Evolutionary conservation across 2,797 vertebrate species (phyloP).

Genomic region (Dicrostonyx torquatus): DNA sequence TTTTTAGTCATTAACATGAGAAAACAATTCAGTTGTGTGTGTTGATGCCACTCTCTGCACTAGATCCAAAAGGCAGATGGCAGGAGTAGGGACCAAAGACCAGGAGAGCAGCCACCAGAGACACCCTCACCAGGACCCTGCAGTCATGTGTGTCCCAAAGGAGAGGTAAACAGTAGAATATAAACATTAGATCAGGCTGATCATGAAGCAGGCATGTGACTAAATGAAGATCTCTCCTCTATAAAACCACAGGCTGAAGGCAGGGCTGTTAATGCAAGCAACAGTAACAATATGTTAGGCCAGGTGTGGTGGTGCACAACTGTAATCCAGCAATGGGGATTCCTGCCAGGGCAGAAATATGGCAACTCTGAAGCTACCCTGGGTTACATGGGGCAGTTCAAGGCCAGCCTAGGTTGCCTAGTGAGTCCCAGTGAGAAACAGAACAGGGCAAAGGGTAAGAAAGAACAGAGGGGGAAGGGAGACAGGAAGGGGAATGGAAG

Average conservation of each 20-base stretch:
- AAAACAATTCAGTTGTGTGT: neutral
- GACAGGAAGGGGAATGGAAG: too few species aligned
- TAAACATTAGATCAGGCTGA: neutral
- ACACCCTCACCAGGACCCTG: neutral
- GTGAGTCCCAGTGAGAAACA: neutral
- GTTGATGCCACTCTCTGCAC: neutral
- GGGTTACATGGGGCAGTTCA: neutral
- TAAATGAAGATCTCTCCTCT: neutral
- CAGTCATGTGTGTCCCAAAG: neutral
- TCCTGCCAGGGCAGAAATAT: neutral
- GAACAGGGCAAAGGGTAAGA: neutral
- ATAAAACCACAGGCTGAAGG: neutral
- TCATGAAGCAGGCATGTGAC: neutral
- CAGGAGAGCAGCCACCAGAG: neutral
- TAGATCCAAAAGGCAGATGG: neutral
- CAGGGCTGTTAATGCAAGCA: neutral
- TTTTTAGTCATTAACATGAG: neutral
- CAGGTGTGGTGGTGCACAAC: neutral
- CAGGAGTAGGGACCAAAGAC: neutral
- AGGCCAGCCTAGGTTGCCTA: neutral
- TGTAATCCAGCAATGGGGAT: neutral
- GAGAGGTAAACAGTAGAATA: neutral
- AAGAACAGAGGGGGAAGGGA: too few species aligned
- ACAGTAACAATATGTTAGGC: neutral
- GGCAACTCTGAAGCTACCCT: neutral